Conservation (phyloP, 2,888 invertebrate genomes). For the Yponomeuta evonymella region DNA sequence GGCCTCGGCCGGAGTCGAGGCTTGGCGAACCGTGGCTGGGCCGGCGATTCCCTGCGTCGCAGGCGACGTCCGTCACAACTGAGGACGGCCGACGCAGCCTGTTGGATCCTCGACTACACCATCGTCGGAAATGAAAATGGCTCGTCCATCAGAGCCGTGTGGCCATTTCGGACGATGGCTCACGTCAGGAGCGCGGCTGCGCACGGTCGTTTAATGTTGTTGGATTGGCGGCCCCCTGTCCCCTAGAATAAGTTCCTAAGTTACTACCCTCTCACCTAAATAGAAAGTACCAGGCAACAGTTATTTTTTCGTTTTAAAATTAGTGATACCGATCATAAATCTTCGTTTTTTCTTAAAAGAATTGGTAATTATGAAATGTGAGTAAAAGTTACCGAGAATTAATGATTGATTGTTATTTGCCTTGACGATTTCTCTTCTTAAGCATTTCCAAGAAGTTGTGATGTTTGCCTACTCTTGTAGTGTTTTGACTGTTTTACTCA, state of each 20-base stretch:
- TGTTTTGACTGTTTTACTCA: conserved; percentile 74
- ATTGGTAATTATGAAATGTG: conserved; percentile 39
- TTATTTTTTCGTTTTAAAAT: conserved; percentile 1
- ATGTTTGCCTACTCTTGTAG: conserved; percentile 75
- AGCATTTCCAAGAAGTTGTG: conserved; percentile 72
- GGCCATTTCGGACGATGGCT: neutral
- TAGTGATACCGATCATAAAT: conserved; percentile 22
- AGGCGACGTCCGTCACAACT: neutral
- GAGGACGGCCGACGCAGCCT: conserved; percentile 5
- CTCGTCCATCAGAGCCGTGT: neutral
- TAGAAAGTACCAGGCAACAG: conserved; percentile 12
- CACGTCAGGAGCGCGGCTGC: conserved; percentile 28
- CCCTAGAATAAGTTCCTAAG: conserved; percentile 27
- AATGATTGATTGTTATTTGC: conserved; percentile 48
- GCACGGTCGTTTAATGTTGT: conserved; percentile 75
- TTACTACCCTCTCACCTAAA: conserved; percentile 18
- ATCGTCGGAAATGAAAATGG: neutral
- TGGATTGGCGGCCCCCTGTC: conserved; percentile 76
- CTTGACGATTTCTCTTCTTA: conserved; percentile 61
- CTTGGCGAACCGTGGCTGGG: neutral
- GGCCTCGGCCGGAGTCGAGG: neutral
- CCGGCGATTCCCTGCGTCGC: neutral
- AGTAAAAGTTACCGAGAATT: conserved; percentile 50
- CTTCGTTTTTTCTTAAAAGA: neutral
- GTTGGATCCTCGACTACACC: neutral